Conservation (phyloP, 1,140 invertebrate species). For the Psilanteris sp. region DNA sequence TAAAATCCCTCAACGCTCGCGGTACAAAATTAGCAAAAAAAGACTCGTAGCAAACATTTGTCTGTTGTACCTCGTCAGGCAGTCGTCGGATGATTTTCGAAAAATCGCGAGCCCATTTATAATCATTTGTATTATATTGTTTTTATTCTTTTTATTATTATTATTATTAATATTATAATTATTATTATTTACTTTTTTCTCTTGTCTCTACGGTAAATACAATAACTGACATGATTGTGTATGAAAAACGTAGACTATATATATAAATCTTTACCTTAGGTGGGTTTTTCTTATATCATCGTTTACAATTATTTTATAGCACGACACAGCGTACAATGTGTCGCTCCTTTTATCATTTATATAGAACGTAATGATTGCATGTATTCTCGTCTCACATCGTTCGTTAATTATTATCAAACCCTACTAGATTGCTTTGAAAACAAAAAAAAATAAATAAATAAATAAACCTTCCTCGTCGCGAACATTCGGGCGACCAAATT, state of each 20-base stretch:
- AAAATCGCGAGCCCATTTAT: slow-evolving; percentile 48
- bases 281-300: slow-evolving; percentile 75
- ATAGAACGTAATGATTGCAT: slow-evolving; percentile 70
- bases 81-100: slow-evolving; percentile 45
- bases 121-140: slow-evolving; percentile 31
- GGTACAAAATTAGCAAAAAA: slow-evolving; percentile 55
- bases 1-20: slow-evolving; percentile 22
- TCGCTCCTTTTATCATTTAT: slow-evolving; percentile 52
- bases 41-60: slow-evolving; percentile 44
- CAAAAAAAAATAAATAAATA: too few species aligned
- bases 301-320: slow-evolving; percentile 67
- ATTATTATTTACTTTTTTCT: slow-evolving; percentile 33
- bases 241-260: slow-evolving; percentile 77
- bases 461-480: too few species aligned
- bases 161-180: too few species aligned
- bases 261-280: slow-evolving; percentile 76
- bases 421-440: slow-evolving; percentile 74
- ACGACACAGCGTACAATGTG: slow-evolving; percentile 52
- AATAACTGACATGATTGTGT: slow-evolving; percentile 74
- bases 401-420: slow-evolving; percentile 68
- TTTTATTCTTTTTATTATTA: slow-evolving; percentile 16
- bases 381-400: slow-evolving; percentile 63
- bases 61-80: slow-evolving; percentile 7
- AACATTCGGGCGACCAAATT: too few species aligned
- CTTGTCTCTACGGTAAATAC: slow-evolving; percentile 71